Evolutionary conservation across 2,888 invertebrate genomes (phyloP).

Genomic region (Alviniconcha strummeri): DNA sequence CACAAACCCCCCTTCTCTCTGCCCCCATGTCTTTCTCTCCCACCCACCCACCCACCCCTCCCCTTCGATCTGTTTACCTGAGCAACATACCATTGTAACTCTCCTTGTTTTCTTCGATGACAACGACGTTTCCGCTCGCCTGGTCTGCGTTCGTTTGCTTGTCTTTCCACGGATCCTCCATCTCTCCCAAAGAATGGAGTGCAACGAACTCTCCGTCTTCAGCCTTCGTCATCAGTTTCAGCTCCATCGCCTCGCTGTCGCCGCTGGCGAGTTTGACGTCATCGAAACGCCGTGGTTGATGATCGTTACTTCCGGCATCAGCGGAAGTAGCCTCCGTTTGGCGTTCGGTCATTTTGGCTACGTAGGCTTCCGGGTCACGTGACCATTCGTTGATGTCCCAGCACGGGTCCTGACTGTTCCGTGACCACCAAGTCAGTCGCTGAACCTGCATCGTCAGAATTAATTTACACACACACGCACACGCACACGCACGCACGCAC

Average conservation of each 20-base stretch:
- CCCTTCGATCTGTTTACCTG: not conserved
- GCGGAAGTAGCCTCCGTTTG: not conserved
- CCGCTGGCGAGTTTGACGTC: not conserved
- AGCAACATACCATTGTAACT: not conserved
- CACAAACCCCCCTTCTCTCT: not conserved
- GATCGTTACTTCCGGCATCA: not conserved
- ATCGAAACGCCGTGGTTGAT: not conserved
- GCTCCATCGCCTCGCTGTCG: not conserved
- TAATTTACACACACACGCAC: constrained; percentile 10
- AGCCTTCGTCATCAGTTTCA: not conserved
- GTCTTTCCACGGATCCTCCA: not conserved
- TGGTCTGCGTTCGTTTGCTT: not conserved
- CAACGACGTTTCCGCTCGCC: not conserved
- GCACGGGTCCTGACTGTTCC: constrained; percentile 55
- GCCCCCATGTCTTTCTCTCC: constrained; percentile 7
- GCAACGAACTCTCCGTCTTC: not conserved
- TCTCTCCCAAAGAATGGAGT: not conserved
- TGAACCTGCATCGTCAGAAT: constrained; percentile 38
- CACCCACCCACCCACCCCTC: not conserved
- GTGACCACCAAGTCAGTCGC: constrained; percentile 59
- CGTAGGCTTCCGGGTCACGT: constrained; percentile 25
- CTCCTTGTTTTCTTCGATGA: not conserved
- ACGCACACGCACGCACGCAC: not conserved
- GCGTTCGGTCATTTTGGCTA: not conserved
- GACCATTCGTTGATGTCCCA: constrained; percentile 51